Base-by-base conservation (phyloP, 2,113 vertebrate species). In the Opisthocomus hoazin region DNA sequence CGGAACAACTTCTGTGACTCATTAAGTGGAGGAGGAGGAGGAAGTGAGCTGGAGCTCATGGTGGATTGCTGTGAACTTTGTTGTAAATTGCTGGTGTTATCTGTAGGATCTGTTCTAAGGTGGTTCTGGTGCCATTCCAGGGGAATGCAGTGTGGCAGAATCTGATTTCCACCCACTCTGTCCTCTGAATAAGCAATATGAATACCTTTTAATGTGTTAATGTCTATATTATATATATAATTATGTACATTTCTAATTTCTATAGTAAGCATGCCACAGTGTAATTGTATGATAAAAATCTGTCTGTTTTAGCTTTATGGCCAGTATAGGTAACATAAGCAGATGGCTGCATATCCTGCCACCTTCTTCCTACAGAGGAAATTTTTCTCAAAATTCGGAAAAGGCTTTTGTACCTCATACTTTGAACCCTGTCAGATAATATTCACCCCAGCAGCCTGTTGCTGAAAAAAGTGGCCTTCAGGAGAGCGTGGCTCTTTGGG, bases 101-200 rank as follows among this genome's bases (percentile, higher is more conserved):
- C 89, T 82, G 10, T 9, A 8, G 51, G 77, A 93, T 96, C 89
- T 88, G 78, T 29, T 90, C 71, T 23, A 12, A 65, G 54, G 22
- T 54, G 64, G 37, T 70, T 37, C 81, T 90, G 87, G 58, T 85
- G 84, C 54, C 5, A 6, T 85, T 76, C 70, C 93, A 91, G 71
- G 61, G 80, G 63, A 93, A 81, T 27, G 56, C 66, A 70, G 14
- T 29, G 37, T 60, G 77, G 43, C 66, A 87, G 41, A 89, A 57
- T 78, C 69, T 83, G 39, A 73, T 80, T 95, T 74, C 84, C 75
- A 70, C 95, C 93, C 66, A 80, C 91, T 93, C 87, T 87, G 41
- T 57, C 56, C 70, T 96, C 84, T 85, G 81, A 76, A 69, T 91
- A 77, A 84, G 71, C 75, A 81, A 22, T 58, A 14, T 5, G 14